These are phyloP conservation scores for Rhincodon typus DNA, from an alignment of 2,797 vertebrate species.

Conservation along the genomic window DNA sequence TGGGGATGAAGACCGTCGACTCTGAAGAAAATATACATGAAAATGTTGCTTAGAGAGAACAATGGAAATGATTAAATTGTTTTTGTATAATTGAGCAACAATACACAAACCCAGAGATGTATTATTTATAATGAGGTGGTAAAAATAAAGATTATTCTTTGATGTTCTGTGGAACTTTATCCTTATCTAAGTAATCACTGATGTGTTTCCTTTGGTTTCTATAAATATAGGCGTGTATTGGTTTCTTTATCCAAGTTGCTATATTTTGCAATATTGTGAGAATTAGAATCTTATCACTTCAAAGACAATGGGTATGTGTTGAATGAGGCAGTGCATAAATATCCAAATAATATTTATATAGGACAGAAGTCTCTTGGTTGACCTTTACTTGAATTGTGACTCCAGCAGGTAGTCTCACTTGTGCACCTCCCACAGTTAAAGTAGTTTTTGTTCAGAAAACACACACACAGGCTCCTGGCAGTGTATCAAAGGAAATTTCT, in stretches of 20 bases:
- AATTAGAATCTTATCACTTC: background rate
- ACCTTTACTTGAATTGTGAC: background rate
- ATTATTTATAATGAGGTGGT: background rate
- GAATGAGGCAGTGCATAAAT: background rate
- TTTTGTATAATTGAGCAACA: background rate
- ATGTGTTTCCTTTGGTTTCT: background rate
- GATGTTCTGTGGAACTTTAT: slow-evolving; percentile 28
- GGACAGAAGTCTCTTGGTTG: background rate
- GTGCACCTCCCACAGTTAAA: slow-evolving; percentile 29
- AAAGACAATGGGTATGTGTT: background rate
- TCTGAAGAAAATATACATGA: slow-evolving; percentile 59
- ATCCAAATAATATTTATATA: background rate
- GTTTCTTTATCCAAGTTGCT: background rate
- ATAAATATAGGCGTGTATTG: background rate
- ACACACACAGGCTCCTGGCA: background rate
- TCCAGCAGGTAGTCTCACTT: background rate
- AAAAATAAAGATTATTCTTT: background rate
- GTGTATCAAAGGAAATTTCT: background rate
- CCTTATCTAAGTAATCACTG: background rate
- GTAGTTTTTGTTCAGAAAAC: background rate
- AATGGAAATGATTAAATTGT: background rate
- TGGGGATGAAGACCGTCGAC: slow-evolving; percentile 81
- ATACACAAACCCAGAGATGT: background rate
- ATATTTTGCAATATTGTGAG: background rate
- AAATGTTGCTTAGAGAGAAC: slow-evolving; percentile 21